phyloP scores from a whole-genome alignment of 2,888 invertebrate genomes.

The Tinea semifulvella region DNA sequence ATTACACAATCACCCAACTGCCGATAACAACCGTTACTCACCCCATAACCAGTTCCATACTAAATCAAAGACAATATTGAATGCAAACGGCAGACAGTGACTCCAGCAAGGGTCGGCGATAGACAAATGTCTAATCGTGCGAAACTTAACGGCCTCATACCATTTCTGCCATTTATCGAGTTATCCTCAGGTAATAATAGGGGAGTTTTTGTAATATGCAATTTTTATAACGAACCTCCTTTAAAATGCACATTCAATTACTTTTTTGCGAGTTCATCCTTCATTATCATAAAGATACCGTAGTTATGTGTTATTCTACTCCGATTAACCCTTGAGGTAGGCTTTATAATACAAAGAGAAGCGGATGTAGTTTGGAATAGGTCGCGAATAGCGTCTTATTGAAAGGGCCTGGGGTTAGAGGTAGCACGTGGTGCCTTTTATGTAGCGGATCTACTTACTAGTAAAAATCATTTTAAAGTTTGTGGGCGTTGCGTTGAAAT shows the following conservation, averaged over 20 bases:
- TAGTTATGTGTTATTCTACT: neutral
- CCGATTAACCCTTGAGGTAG: conserved; percentile 10
- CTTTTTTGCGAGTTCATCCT: conserved; percentile 7
- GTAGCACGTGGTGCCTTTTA: conserved; percentile 11
- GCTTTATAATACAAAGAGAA: conserved; percentile 5
- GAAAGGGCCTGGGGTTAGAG: neutral
- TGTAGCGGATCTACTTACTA: too few relatives aligned
- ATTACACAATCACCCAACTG: conserved; percentile 39
- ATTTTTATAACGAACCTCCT: conserved; percentile 10
- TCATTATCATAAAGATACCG: conserved; percentile 7
- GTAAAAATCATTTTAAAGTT: too few relatives aligned
- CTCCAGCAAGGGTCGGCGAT: conserved; percentile 54
- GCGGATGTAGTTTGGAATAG: conserved; percentile 14
- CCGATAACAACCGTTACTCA: conserved; percentile 54
- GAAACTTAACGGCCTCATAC: conserved; percentile 29
- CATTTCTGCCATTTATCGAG: conserved; percentile 6
- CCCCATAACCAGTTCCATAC: conserved; percentile 52
- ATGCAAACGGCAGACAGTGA: conserved; percentile 17
- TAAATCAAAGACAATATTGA: conserved; percentile 28
- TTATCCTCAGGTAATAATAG: conserved; percentile 10
- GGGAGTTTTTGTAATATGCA: conserved; percentile 11
- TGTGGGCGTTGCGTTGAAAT: too few relatives aligned
- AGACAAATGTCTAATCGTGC: conserved; percentile 45
- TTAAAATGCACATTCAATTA: neutral
- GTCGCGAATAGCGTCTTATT: conserved; percentile 12